Evolutionary conservation across 1,140 invertebrate species (phyloP).

Genomic region (Lepidurus arcticus): DNA sequence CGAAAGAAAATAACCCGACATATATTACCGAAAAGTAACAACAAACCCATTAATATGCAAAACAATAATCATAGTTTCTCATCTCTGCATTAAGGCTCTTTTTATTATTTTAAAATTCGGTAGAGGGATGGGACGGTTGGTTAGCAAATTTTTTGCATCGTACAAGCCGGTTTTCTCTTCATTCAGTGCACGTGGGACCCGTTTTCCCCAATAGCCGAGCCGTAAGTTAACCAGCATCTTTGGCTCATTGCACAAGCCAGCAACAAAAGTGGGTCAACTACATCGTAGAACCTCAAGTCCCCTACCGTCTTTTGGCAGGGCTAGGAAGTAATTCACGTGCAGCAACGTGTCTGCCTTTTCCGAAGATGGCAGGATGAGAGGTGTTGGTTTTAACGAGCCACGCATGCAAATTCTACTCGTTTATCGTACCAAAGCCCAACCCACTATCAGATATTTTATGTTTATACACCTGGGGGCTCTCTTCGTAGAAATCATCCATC

Average conservation of each 20-base stretch:
- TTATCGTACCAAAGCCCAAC: neutral
- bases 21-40: neutral
- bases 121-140: neutral
- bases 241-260: neutral
- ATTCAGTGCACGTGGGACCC: neutral
- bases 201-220: neutral
- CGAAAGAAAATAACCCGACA: neutral
- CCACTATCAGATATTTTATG: neutral
- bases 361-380: neutral
- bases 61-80: neutral
- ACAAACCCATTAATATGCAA: neutral
- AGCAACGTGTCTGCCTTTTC: neutral
- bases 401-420: neutral
- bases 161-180: neutral
- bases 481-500: neutral
- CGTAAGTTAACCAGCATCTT: neutral
- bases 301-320: neutral
- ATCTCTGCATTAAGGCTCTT: neutral
- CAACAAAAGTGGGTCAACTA: neutral
- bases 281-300: neutral
- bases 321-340: constrained; percentile 13
- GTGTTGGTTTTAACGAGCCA: neutral
- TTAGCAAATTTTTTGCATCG: neutral
- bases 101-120: neutral
- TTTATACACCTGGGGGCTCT: neutral